A percentile compares a stretch with the other conserved stretches of the same genome.
Conservation (phyloP, 2,113 vertebrate genomes). For the Turnix velox region DNA sequence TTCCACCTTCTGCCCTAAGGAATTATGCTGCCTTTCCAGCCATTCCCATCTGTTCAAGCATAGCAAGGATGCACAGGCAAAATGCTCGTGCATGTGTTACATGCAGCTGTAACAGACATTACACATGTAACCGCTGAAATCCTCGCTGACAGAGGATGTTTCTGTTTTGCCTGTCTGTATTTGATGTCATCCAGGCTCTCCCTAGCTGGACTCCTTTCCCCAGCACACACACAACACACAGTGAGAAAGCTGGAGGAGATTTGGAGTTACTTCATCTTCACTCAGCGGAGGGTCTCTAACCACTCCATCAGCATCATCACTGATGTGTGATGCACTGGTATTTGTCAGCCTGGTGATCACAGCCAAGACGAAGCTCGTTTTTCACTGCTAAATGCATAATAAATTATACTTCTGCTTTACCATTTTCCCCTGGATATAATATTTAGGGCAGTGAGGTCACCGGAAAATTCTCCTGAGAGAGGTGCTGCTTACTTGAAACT, state of each 20-base stretch:
- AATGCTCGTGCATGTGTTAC: not conserved
- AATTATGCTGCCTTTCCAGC: not conserved
- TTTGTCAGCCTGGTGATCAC: not conserved
- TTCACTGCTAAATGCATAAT: not conserved
- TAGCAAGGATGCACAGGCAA: not conserved
- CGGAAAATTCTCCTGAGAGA: not conserved
- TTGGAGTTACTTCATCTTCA: not conserved
- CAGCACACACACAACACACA: rapidly evolving
- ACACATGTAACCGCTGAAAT: not conserved
- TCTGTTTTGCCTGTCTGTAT: not conserved
- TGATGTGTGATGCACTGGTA: not conserved
- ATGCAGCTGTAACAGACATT: not conserved
- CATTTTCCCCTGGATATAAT: not conserved
- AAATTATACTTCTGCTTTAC: not conserved
- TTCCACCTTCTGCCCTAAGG: not conserved
- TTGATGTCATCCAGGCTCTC: not conserved
- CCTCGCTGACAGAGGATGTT: not conserved
- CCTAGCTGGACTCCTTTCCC: not conserved
- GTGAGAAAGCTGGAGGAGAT: not conserved
- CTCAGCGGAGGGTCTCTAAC: not conserved
- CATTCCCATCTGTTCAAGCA: not conserved
- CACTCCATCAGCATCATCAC: not conserved
- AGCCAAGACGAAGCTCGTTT: not conserved
- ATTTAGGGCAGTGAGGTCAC: not conserved
- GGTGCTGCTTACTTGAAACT: not conserved